These are phyloP conservation scores for Eidolon helvum DNA, from an alignment of 2,113 vertebrate species.

Conservation along the genomic window DNA sequence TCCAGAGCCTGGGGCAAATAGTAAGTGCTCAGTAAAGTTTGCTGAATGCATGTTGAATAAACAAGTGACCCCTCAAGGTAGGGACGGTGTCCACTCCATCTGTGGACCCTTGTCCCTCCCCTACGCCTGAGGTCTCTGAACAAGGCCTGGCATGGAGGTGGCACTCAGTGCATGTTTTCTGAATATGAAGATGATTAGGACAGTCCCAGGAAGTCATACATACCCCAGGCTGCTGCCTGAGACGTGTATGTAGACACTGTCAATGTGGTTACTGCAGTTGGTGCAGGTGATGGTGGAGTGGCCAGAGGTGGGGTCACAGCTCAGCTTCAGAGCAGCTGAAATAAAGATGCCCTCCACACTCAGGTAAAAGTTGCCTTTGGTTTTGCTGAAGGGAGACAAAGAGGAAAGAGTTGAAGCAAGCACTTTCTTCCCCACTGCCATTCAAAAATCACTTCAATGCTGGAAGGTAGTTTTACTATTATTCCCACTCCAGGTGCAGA, in stretches of 20 bases:
- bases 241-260: accelerated
- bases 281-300: background rate
- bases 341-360: slow-evolving; percentile 15
- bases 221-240: slow-evolving; percentile 69
- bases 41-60: background rate
- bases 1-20: background rate
- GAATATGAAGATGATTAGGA: background rate
- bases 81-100: background rate
- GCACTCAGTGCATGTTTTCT: background rate
- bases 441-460: no score
- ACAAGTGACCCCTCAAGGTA: background rate
- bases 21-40: background rate
- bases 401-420: no score
- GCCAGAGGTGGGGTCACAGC: background rate
- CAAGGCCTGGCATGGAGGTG: background rate
- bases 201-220: slow-evolving; percentile 29
- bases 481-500: background rate
- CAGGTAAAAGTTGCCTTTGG: slow-evolving; percentile 56
- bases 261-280: slow-evolving; percentile 45
- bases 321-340: slow-evolving; percentile 44
- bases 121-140: background rate
- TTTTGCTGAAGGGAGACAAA: slow-evolving; percentile 53
- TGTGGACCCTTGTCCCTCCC: background rate
- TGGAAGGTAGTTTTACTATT: background rate
- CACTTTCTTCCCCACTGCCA: accelerated